Percentiles rank a stretch among this genome's conserved stretches.
These are phyloP conservation scores for Leptocoma aspasia DNA, from an alignment of 2,113 vertebrate genomes.

Conservation along the genomic window DNA sequence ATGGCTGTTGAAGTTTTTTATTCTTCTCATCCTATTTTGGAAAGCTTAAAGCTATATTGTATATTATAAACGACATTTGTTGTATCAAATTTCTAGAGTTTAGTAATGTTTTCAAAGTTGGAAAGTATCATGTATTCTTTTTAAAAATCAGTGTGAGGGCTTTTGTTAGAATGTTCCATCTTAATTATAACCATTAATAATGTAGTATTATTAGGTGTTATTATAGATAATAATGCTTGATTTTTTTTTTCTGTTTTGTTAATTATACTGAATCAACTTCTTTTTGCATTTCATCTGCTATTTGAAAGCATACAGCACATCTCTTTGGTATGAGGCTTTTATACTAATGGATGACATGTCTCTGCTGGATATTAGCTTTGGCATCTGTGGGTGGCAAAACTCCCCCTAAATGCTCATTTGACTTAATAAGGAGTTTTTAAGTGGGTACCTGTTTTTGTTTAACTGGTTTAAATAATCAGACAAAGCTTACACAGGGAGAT, in stretches of 20 bases:
- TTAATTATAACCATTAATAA: conserved; percentile 22
- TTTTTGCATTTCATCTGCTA: conserved; percentile 24
- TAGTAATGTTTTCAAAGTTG: background rate
- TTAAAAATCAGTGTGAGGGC: background rate
- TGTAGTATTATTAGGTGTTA: conserved; percentile 15
- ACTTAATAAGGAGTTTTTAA: conserved; percentile 53
- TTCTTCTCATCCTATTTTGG: background rate
- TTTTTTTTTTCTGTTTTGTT: conserved; percentile 21
- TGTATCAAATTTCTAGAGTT: background rate
- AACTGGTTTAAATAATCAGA: conserved; percentile 48
- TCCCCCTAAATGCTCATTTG: conserved; percentile 45
- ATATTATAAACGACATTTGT: background rate
- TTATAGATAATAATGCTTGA: conserved; percentile 29
- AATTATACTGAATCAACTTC: conserved; percentile 21
- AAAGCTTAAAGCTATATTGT: background rate
- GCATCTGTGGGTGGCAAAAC: conserved; percentile 47
- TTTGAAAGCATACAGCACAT: conserved; percentile 16
- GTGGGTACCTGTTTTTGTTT: conserved; percentile 49
- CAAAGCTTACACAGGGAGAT: conserved; percentile 35
- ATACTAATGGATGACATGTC: conserved; percentile 44
- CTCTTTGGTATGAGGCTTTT: conserved; percentile 35
- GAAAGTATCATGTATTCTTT: background rate
- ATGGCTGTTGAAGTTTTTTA: background rate
- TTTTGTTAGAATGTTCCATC: conserved; percentile 22
- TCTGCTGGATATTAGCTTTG: conserved; percentile 59